Conservation (phyloP, 2,113 vertebrate genomes). For the Colaptes auratus region DNA sequence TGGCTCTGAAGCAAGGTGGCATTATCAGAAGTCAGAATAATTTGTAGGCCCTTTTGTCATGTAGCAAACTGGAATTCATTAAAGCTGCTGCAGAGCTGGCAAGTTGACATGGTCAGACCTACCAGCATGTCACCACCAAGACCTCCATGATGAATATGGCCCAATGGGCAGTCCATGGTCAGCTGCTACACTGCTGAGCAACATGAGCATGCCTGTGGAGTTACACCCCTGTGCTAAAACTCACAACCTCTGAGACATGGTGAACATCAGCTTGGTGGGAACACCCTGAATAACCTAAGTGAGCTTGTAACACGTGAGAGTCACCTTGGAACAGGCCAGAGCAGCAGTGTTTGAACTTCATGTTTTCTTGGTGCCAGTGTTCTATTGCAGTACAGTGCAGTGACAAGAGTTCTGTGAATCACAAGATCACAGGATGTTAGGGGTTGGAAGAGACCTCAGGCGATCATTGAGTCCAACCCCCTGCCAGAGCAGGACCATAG, state of each 20-base stretch:
- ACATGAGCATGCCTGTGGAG: not conserved
- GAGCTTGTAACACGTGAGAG: not conserved
- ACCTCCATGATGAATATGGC: not conserved
- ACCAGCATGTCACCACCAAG: not conserved
- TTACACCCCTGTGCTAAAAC: not conserved
- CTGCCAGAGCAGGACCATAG: too few species aligned
- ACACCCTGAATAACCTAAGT: not conserved
- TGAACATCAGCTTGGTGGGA: not conserved
- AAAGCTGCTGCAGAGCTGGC: not conserved
- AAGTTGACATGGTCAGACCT: not conserved
- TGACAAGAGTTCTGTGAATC: not conserved
- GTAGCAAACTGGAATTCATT: not conserved
- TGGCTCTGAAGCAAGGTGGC: not conserved
- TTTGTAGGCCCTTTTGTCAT: not conserved
- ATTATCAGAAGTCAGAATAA: not conserved
- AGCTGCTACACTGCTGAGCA: not conserved
- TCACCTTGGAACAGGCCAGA: not conserved
- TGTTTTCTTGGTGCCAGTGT: not conserved
- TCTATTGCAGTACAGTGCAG: not conserved
- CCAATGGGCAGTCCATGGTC: not conserved
- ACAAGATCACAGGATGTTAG: too few species aligned
- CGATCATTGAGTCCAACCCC: too few species aligned
- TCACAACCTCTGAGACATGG: not conserved
- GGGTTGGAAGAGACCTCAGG: too few species aligned
- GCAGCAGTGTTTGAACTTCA: not conserved